Conservation (phyloP, 2,888 invertebrate species). For the Stramonita haemastoma region DNA sequence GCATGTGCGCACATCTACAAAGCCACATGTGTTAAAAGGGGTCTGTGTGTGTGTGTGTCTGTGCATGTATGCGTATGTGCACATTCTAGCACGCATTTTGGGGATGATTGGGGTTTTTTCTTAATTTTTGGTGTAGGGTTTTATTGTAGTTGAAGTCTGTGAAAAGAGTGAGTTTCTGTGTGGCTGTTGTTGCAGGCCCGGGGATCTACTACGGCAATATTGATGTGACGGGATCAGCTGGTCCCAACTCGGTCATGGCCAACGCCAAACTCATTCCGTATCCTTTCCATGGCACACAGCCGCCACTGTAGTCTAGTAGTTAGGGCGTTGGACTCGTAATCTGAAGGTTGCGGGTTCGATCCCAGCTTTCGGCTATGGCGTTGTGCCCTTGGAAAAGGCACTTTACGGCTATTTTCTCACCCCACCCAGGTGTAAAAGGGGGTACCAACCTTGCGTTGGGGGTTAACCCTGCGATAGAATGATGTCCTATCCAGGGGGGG, state of each 20-base stretch:
- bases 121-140: background rate
- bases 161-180: background rate
- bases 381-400: no score
- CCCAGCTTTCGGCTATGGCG: no score
- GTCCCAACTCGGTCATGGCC: slow-evolving; percentile 68
- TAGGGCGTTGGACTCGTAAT: no score
- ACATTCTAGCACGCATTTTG: background rate
- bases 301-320: no score
- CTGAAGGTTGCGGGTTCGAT: no score
- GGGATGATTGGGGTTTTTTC: no score
- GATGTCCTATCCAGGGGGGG: no score
- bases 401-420: no score
- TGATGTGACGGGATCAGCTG: slow-evolving; percentile 71
- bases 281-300: no score
- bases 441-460: no score
- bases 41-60: background rate
- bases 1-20: background rate
- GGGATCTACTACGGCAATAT: slow-evolving; percentile 90
- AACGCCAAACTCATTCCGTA: slow-evolving; percentile 67
- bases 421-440: no score
- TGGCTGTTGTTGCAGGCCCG: slow-evolving; percentile 79
- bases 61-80: background rate
- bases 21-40: background rate
- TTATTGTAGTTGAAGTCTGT: background rate
- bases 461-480: no score